Evolutionary conservation across 2,797 vertebrate species (phyloP).

Genomic region (Propithecus deckenii): DNA sequence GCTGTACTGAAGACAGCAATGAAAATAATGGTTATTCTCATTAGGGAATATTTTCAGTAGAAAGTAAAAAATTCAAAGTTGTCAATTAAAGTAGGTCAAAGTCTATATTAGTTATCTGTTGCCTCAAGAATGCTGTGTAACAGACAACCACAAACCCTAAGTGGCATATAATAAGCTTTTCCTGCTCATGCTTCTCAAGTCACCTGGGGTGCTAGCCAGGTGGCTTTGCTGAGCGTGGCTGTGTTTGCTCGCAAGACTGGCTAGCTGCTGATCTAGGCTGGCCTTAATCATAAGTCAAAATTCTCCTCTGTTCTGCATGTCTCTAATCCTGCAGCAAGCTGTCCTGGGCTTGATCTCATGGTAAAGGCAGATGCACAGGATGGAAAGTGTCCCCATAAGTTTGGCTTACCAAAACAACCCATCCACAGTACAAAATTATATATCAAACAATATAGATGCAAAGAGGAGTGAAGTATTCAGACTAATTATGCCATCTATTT

Average conservation of each 20-base stretch:
- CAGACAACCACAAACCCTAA: not conserved
- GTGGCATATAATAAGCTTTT: not conserved
- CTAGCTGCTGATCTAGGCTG: not conserved
- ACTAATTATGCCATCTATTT: not conserved
- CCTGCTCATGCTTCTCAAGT: not conserved
- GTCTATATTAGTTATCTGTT: not conserved
- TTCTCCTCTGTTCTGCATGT: not conserved
- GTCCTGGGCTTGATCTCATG: not conserved
- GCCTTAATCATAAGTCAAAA: not conserved
- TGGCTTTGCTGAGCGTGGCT: not conserved
- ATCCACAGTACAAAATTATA: not conserved
- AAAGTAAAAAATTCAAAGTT: not conserved
- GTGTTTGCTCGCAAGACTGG: not conserved
- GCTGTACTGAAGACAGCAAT: not conserved
- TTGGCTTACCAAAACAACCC: not conserved
- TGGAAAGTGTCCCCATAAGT: not conserved
- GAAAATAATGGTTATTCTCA: not conserved
- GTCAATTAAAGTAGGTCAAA: not conserved
- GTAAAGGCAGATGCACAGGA: not conserved
- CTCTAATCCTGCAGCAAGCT: not conserved
- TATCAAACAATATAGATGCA: not conserved
- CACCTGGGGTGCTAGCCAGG: not conserved
- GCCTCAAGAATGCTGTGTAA: not conserved
- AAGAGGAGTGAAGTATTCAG: not conserved
- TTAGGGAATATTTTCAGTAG: not conserved